phyloP scores from a whole-genome alignment of 2,888 invertebrate genomes.

The Achlya flavicornis region DNA sequence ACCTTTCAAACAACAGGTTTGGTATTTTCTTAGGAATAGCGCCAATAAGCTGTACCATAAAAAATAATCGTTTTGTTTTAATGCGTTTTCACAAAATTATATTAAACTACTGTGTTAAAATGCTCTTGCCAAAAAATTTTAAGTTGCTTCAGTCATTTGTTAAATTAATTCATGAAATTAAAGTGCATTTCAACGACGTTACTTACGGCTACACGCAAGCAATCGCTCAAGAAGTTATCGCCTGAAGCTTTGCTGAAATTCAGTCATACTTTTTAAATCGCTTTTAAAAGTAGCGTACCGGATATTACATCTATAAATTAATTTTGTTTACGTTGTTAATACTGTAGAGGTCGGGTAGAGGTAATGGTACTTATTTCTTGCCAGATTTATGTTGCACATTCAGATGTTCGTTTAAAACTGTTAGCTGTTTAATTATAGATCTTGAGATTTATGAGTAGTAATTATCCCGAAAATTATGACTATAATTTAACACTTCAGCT shows the following conservation, averaged over 20 bases:
- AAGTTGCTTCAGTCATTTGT: background rate
- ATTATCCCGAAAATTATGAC: background rate
- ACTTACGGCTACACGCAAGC: conserved; percentile 3
- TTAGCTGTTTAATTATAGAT: background rate
- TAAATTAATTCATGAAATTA: background rate
- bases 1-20: too few species aligned
- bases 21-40: too few species aligned
- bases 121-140: background rate
- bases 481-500: too few species aligned
- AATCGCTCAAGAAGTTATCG: conserved; percentile 5
- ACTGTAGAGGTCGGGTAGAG: background rate
- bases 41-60: too few species aligned
- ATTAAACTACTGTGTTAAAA: background rate
- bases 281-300: background rate
- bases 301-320: conserved; percentile 3
- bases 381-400: background rate
- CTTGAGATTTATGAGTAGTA: background rate
- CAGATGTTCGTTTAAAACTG: background rate
- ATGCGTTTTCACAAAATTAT: background rate
- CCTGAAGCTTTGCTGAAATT: background rate
- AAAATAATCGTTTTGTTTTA: background rate
- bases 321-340: conserved; percentile 1
- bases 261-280: conserved; percentile 1
- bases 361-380: background rate
- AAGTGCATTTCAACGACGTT: conserved; percentile 1